Conservation (phyloP, 2,797 vertebrate species). For the Acipenser transmontanus region DNA sequence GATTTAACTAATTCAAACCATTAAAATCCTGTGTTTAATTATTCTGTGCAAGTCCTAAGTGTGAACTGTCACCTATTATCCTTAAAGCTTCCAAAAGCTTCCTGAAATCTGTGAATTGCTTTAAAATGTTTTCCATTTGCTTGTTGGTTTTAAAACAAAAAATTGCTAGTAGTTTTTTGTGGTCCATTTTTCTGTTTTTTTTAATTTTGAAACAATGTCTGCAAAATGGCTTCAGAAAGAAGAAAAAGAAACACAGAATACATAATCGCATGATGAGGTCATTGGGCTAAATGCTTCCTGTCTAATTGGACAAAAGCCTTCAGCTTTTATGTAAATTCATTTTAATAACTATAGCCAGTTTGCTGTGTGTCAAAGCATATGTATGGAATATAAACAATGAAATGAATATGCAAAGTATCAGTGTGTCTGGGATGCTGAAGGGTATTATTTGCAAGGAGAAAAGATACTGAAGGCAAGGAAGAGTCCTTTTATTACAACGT, state of each 20-base stretch:
- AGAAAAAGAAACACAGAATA: slow-evolving; percentile 11
- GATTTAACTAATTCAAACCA: too few species aligned
- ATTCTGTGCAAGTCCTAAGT: too few species aligned
- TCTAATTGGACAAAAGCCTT: slow-evolving; percentile 37
- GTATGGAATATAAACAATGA: slow-evolving; percentile 63
- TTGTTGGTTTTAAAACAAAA: not conserved
- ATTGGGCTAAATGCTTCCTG: slow-evolving; percentile 29
- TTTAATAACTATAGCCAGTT: slow-evolving; percentile 53
- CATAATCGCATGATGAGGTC: slow-evolving; percentile 19
- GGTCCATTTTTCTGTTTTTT: not conserved
- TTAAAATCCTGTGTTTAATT: too few species aligned
- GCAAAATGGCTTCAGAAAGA: not conserved
- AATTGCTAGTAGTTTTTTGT: slow-evolving; percentile 1
- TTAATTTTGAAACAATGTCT: slow-evolving; percentile 3
- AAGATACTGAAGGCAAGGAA: slow-evolving; percentile 30
- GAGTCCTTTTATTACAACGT: slow-evolving; percentile 15
- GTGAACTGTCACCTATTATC: too few species aligned
- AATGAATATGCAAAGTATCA: slow-evolving; percentile 58
- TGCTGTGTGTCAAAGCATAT: slow-evolving; percentile 64
- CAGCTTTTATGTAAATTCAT: slow-evolving; percentile 45
- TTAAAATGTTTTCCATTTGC: slow-evolving; percentile 4
- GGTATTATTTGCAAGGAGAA: slow-evolving; percentile 31
- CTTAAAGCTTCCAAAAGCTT: too few species aligned
- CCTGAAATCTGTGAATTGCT: too few species aligned
- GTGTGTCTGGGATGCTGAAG: slow-evolving; percentile 43